Evolutionary conservation across 2,797 vertebrate species (phyloP).

Genomic region (Amblyraja radiata): DNA sequence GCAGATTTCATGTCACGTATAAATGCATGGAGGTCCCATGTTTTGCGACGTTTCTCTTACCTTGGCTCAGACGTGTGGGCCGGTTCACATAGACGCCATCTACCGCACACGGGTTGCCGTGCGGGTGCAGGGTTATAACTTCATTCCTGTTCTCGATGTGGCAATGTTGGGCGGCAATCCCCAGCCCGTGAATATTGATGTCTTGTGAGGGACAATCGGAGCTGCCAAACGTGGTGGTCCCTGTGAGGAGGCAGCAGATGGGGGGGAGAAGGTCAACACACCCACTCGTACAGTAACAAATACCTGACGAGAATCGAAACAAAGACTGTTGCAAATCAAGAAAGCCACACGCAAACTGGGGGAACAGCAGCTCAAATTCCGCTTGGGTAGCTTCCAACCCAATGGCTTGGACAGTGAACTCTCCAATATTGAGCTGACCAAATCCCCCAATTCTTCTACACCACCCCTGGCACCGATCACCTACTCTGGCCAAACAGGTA

Average conservation of each 20-base stretch:
- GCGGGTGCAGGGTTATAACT: slow-evolving; percentile 76
- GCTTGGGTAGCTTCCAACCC: no score
- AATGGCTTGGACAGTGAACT: no score
- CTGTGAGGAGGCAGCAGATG: slow-evolving; percentile 50
- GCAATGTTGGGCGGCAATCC: slow-evolving; percentile 77
- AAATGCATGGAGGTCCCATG: not conserved
- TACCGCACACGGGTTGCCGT: slow-evolving; percentile 74
- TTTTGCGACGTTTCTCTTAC: slow-evolving; percentile 52
- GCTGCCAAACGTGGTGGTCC: slow-evolving; percentile 72
- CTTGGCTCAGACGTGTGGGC: slow-evolving; percentile 80
- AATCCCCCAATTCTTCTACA: no score
- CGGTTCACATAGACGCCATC: slow-evolving; percentile 67
- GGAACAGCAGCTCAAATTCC: no score
- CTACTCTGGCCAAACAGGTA: not conserved
- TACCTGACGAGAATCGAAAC: not conserved
- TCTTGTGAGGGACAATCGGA: slow-evolving; percentile 61
- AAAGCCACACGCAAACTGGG: not conserved
- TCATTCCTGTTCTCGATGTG: slow-evolving; percentile 78
- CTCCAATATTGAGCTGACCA: no score
- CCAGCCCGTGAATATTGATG: slow-evolving; percentile 74
- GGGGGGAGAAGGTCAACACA: not conserved
- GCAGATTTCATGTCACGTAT: not conserved
- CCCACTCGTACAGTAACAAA: not conserved
- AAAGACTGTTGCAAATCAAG: no score
- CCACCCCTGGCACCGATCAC: not conserved